These are phyloP conservation scores for Chaetophractus vellerosus DNA, from an alignment of 2,797 vertebrate species.

Conservation along the genomic window DNA sequence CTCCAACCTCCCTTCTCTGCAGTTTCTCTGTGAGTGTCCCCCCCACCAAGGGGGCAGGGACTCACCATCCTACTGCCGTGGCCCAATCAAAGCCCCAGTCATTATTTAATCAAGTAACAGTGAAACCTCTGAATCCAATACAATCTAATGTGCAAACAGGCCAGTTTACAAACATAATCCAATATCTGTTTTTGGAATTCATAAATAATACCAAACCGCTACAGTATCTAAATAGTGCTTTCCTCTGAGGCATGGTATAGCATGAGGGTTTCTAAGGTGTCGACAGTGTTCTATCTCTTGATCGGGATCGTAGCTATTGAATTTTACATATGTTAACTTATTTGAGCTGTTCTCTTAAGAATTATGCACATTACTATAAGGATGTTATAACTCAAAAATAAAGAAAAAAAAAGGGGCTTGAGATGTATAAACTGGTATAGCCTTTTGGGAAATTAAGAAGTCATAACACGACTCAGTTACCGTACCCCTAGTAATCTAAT, in stretches of 20 bases:
- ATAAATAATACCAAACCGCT: too few species aligned
- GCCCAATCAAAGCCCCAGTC: too few species aligned
- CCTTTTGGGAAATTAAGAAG: slow-evolving; percentile 21
- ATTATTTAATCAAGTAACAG: too few species aligned
- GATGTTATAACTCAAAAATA: background rate
- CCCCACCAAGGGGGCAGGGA: too few species aligned
- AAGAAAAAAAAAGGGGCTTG: background rate
- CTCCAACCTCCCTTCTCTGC: too few species aligned
- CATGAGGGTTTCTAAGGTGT: background rate
- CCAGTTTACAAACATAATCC: too few species aligned
- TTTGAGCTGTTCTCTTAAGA: background rate
- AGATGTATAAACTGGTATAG: background rate
- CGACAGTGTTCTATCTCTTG: slow-evolving; percentile 8
- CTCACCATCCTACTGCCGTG: too few species aligned
- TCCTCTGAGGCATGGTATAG: background rate
- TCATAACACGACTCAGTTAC: background rate
- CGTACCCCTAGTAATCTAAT: background rate
- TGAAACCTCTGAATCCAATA: too few species aligned
- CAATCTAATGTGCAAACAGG: too few species aligned
- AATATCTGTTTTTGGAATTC: too few species aligned
- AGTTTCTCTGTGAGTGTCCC: too few species aligned
- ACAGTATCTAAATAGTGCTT: background rate
- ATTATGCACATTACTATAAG: background rate
- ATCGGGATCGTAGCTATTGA: background rate
- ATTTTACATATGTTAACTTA: slow-evolving; percentile 34